Percentiles rank a stretch among this genome's conserved stretches.
Evolutionary conservation across 37 sponge, comb jelly and placozoan species (phyloP).

Genomic region (Geodia barretti): DNA sequence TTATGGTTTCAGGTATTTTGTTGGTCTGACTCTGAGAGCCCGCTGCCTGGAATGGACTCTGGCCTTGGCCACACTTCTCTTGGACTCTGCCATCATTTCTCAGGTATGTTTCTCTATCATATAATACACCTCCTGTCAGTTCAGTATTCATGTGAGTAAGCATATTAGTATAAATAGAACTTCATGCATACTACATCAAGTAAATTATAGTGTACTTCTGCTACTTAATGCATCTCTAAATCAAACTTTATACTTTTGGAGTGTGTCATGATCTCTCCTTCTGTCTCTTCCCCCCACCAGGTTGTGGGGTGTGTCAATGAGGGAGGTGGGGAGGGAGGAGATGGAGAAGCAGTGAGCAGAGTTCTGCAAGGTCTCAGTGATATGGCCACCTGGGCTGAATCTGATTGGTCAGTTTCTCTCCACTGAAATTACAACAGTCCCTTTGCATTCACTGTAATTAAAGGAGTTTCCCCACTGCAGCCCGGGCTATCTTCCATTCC

Average conservation of each 20-base stretch:
- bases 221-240: too few relatives aligned
- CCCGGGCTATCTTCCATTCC: constrained; percentile 49
- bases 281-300: too few relatives aligned
- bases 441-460: too few relatives aligned
- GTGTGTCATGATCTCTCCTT: too few relatives aligned
- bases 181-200: too few relatives aligned
- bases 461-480: constrained; percentile 2
- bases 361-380: constrained; percentile 20
- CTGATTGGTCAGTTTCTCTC: constrained; percentile 35
- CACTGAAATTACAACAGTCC: background rate
- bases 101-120: too few relatives aligned
- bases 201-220: too few relatives aligned
- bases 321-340: background rate
- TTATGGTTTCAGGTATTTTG: constrained; percentile 56
- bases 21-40: constrained; percentile 37
- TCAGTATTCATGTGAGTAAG: too few relatives aligned
- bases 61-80: constrained; percentile 50
- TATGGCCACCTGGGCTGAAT: constrained; percentile 34
- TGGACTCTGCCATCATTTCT: constrained; percentile 31
- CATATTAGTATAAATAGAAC: too few relatives aligned
- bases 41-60: constrained; percentile 69
- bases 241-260: too few relatives aligned
- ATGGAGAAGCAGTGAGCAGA: constrained; percentile 1
- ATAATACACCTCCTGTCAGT: too few relatives aligned
- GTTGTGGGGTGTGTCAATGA: constrained; percentile 4